Evolutionary conservation across 2,888 invertebrate genomes (phyloP), one percentile per base, ranked within the genome.

Genomic region (Ecliptopera silaceata): DNA sequence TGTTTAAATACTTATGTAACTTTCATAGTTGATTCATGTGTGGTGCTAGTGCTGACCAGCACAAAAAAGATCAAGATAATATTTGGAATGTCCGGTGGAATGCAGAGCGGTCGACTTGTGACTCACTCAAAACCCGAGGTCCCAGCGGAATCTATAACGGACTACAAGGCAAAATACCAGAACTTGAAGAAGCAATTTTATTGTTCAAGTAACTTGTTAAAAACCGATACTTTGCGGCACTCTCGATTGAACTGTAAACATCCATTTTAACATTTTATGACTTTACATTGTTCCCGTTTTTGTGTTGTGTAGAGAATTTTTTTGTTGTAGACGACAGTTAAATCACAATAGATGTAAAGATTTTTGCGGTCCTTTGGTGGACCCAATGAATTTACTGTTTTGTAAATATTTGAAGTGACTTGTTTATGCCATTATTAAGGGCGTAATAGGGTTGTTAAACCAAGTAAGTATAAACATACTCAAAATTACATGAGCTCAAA

Each of bases 61-160:
- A 69, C 77, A 71, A 71, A 69, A 64, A 66, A 69, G 65, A 77
- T 72, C 70, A 71, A 73, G 75, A 75, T 74, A 72, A 73, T 72
- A 70, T 71, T 73, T 60, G 74, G 75, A 72, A 82, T 84, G 84
- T 80, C 82, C 82, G 80, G 68, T 66, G 82, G 79, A 83, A 89
- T 87, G 74, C 80, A 77, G 69, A 58, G 71, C 82, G 74, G 66
- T 71, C 83, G 57, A 72, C 49, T 54, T 59, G 71, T 90, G 90
- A 90, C 74, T 90, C 90, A 90, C 70, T 67, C 72, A 71, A 68
- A 74, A 68, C 66, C 62, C 63, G 72, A 69, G 63, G 67, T 65
- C 67, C 72, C 73, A 67, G 63, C 70, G 75, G 74, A 74, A 75
- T 72, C 69, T 65, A 74, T 75, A 77, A 78, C 80, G 75, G 80